Evolutionary conservation across 2,113 vertebrate genomes (phyloP), one percentile per base, ranked within the genome.

Genomic region (Bothrops jararaca): DNA sequence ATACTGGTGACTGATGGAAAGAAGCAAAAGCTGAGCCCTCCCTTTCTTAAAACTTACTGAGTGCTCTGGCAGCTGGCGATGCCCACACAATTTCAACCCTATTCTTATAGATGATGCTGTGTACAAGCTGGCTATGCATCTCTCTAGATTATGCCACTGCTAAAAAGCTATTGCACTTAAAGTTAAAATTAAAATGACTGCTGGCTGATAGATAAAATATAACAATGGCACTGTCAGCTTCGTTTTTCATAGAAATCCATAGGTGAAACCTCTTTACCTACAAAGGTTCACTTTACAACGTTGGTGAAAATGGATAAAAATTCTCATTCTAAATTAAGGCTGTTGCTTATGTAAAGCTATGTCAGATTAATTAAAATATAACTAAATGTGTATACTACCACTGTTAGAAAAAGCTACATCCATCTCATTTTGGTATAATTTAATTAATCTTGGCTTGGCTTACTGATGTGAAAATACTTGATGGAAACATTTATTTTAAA

Each of bases 391-490:
- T 42, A 8, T 39, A 64, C 11, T 11, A 1, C 13, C 23, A n/a
- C 26, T 91, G 20, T 85, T 18, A 69, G 12, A 22, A 92, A 64
- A 58, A 39, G 4, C 8, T 12, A n/a, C 15, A 11, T n/a, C 9
- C 11, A 15, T 64, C 85, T 23, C 20, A 34, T 23, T 53, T 15
- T 92, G 48, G 12, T 60, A 23, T 50, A 4, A 13, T 24, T 60
- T 92, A 88, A 92, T 92, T 92, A 42, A 92, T 54, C 52, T 4
- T 88, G 74, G 74, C 34, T 80, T 80, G 74, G 48, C 85, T 60
- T 4, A 45, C 42, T 88, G 29, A 23, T 23, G 50, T 22, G 45
- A 2, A 50, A 91, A 45, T 22, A 9, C 2, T 86, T 26, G 22
- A 56, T 18, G 54, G 39, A 22, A 29, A 53, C 64, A 12, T 53